Evolutionary conservation across 2,888 invertebrate genomes (phyloP).

Genomic region (Buathra laborator): DNA sequence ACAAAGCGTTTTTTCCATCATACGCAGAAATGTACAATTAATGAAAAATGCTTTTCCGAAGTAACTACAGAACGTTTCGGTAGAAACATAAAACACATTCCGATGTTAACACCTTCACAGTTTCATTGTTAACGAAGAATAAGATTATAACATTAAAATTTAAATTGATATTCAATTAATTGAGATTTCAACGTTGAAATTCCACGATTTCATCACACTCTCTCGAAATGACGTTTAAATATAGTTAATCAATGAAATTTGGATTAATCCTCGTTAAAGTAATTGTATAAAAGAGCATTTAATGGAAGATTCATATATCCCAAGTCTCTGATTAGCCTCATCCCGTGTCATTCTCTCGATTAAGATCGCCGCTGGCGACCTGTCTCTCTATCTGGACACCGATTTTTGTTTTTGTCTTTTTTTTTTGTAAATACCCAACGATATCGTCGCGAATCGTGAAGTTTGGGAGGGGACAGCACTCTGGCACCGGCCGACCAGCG

Average conservation of each 20-base stretch:
- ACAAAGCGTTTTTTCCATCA: too few relatives aligned
- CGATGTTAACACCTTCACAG: too few relatives aligned
- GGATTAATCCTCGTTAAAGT: background rate
- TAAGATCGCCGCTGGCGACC: constrained; percentile 7
- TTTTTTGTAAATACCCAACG: constrained; percentile 54
- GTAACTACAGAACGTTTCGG: too few relatives aligned
- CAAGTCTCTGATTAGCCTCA: constrained; percentile 9
- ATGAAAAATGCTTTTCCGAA: too few relatives aligned
- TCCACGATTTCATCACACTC: background rate
- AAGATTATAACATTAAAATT: too few relatives aligned
- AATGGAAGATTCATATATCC: constrained; percentile 56
- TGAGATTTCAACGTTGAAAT: too few relatives aligned
- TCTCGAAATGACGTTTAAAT: background rate
- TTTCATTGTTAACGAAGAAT: too few relatives aligned
- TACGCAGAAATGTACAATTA: too few relatives aligned
- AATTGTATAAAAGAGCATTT: constrained; percentile 41
- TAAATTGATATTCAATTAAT: too few relatives aligned
- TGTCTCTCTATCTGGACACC: constrained; percentile 25
- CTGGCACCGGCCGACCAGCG: constrained; percentile 76
- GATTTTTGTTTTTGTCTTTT: constrained; percentile 33
- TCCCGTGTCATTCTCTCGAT: constrained; percentile 21
- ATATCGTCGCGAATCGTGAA: constrained; percentile 12
- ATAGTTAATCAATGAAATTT: background rate
- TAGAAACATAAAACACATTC: too few relatives aligned
- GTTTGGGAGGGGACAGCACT: constrained; percentile 73